A percentile compares a stretch with the other conserved stretches of the same genome.
phyloP scores from a whole-genome alignment of 2,113 vertebrate genomes.

The Phyllostomus discolor region DNA sequence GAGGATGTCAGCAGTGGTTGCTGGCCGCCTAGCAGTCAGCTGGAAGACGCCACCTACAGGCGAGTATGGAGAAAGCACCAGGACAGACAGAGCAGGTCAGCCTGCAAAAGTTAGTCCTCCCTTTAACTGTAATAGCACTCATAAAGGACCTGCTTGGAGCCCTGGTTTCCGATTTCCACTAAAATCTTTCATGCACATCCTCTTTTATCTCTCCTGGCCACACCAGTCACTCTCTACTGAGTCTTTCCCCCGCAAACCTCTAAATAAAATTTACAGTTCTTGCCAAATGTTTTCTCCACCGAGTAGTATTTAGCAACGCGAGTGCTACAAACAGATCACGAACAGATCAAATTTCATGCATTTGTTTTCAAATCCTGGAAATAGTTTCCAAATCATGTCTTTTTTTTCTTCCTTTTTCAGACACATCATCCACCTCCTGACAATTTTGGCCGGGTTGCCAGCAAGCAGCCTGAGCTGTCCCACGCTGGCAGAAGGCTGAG shows the following conservation, averaged over 20 bases:
- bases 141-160: not conserved
- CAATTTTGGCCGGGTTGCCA: not conserved
- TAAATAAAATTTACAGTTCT: slow-evolving; percentile 41
- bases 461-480: not conserved
- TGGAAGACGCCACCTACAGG: not conserved
- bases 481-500: not conserved
- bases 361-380: slow-evolving; percentile 51
- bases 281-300: slow-evolving; percentile 54
- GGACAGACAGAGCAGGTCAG: not conserved
- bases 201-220: not conserved
- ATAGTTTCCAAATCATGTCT: slow-evolving; percentile 56
- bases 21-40: not conserved
- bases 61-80: not conserved
- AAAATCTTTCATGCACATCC: not conserved
- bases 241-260: not conserved
- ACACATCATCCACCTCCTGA: slow-evolving; percentile 19
- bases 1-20: not conserved
- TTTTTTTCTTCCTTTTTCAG: not conserved
- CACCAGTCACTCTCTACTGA: not conserved
- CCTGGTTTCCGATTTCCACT: not conserved
- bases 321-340: slow-evolving; percentile 1
- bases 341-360: slow-evolving; percentile 48
- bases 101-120: not conserved
- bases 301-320: slow-evolving; percentile 21
- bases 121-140: not conserved